Base-by-base conservation (phyloP, 2,797 vertebrate genomes). In the Enoplosus armatus region DNA sequence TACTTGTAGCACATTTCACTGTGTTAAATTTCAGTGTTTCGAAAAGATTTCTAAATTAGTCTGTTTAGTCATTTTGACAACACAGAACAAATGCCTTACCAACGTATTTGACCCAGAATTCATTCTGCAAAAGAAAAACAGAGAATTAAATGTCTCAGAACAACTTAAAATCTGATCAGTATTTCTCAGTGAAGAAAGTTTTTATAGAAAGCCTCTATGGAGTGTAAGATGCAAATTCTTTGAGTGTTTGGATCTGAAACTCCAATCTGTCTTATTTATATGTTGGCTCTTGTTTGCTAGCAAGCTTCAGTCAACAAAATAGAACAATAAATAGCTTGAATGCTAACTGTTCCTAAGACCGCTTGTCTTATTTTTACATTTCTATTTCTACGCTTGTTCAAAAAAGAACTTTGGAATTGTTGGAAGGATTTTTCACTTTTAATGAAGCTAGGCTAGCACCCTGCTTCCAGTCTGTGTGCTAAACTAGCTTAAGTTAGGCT, bases 81-180 rank as follows among this genome's bases (percentile, higher is more conserved):
- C 5, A 26, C 0, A 11, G 7, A 41, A 43, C 3, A 14, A 43
- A 29, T 1, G 16, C 6, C 96, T 97, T 95, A 99, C 98, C 98
- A 39, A 85, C 0, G 26, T 99, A 98, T 84, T 51, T 20, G 76
- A 90, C 94, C 98, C 98, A 99, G 93, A 98, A 99, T 80, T 96
- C 94, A 26, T 93, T 64, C 98, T 99, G 91, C 72, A 78, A 79
- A 26, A 37, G 82, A 60, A 61, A 18, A 72, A 61, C 18, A 43
- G 16, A 72, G 3, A 22, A 37, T 24, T 0, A 55, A 45, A 39
- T 3, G 3, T 31, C 37, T 77, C 2, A 54, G 29, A 70, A 31
- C 14, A 75, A 47, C 8, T 20, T 12, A 1, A 47, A 22, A 24
- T 37, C 12, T 33, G 2, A 39, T 22, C 14, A 47, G 10, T 43